phyloP scores from a whole-genome alignment of 2,888 invertebrate species.

The Yponomeuta plumbellus region DNA sequence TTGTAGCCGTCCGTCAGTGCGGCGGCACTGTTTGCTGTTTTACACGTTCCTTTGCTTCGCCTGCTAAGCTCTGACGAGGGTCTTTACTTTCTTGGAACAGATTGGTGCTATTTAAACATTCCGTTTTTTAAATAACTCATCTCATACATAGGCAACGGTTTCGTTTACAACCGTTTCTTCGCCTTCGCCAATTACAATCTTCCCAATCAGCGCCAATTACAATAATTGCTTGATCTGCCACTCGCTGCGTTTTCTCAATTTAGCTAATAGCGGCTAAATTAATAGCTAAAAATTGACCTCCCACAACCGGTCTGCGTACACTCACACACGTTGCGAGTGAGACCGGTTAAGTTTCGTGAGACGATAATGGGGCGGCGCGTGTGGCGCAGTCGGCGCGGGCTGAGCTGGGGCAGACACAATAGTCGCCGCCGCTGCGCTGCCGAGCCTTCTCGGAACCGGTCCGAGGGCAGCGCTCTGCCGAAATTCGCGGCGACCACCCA shows the following conservation, averaged over 20 bases:
- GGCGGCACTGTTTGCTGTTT: conserved; percentile 53
- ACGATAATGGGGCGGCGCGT: conserved; percentile 59
- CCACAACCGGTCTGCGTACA: conserved; percentile 11
- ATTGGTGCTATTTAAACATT: neutral
- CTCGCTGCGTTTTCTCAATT: conserved; percentile 2
- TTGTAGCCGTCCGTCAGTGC: conserved; percentile 39
- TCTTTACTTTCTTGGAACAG: conserved; percentile 25
- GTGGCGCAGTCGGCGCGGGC: conserved; percentile 37
- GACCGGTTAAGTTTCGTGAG: conserved; percentile 15
- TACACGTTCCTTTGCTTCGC: conserved; percentile 54
- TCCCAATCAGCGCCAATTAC: neutral
- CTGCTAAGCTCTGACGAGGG: conserved; percentile 56
- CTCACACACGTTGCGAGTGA: conserved; percentile 8
- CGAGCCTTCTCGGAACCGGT: conserved; percentile 71
- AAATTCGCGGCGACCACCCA: conserved; percentile 74
- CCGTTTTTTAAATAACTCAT: neutral
- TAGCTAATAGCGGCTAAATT: conserved; percentile 5
- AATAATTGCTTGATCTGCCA: conserved; percentile 15
- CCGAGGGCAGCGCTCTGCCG: conserved; percentile 57
- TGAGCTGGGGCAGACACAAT: conserved; percentile 61
- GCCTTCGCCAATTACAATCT: neutral
- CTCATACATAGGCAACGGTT: neutral
- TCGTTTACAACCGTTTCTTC: neutral
- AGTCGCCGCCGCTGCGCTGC: conserved; percentile 48
- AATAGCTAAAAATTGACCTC: conserved; percentile 13